phyloP scores from a whole-genome alignment of 2,888 invertebrate genomes.

The Apodemia mormo region DNA sequence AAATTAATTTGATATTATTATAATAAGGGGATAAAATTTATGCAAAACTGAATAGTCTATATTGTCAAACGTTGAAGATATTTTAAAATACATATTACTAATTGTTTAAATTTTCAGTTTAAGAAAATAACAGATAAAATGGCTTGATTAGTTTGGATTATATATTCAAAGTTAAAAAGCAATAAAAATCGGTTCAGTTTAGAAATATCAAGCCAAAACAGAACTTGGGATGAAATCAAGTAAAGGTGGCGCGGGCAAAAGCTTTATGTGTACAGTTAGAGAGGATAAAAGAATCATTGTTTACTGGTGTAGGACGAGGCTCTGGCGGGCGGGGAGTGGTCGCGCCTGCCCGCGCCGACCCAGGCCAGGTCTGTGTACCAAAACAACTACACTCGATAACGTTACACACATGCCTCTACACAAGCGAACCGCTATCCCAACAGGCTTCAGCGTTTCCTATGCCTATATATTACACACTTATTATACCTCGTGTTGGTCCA shows the following conservation, averaged over 20 bases:
- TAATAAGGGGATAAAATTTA: neutral
- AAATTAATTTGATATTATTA: too few relatives aligned
- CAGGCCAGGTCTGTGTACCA: constrained; percentile 75
- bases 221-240: neutral
- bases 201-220: neutral
- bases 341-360: constrained; percentile 71
- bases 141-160: neutral
- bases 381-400: constrained; percentile 50
- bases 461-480: too few relatives aligned
- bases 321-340: constrained; percentile 66
- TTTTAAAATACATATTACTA: neutral
- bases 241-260: constrained; percentile 16
- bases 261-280: constrained; percentile 12
- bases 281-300: constrained; percentile 26
- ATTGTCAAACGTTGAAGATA: too few relatives aligned
- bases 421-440: too few relatives aligned
- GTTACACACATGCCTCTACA: neutral
- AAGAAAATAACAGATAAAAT: neutral
- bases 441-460: too few relatives aligned
- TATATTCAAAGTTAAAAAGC: neutral
- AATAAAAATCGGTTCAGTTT: constrained; percentile 4
- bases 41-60: too few relatives aligned
- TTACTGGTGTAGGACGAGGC: constrained; percentile 71
- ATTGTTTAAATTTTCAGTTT: neutral
- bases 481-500: too few relatives aligned